Evolutionary conservation across 2,888 invertebrate genomes (phyloP).

Genomic region (Thereva unica): DNA sequence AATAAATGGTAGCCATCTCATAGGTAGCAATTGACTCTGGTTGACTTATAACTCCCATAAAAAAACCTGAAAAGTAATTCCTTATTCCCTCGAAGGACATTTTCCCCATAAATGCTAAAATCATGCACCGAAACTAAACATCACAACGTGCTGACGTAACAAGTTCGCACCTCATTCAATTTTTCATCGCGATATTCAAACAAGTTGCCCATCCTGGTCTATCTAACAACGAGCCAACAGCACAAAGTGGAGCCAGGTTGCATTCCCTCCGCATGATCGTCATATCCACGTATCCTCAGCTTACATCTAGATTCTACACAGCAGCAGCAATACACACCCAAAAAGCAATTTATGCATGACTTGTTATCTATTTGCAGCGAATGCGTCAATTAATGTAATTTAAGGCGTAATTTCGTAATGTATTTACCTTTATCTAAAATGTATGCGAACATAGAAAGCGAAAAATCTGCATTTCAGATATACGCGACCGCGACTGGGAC

Average conservation of each 20-base stretch:
- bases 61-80: no score
- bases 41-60: no score
- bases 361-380: slow-evolving; percentile 44
- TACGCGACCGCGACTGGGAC: slow-evolving; percentile 8
- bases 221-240: no score
- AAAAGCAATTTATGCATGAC: slow-evolving; percentile 39
- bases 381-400: slow-evolving; percentile 46
- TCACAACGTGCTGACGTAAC: slow-evolving; percentile 33
- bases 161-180: slow-evolving; percentile 35
- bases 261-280: slow-evolving; percentile 1
- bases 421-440: slow-evolving; percentile 41
- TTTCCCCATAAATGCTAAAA: slow-evolving; percentile 22
- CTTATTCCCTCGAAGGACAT: slow-evolving; percentile 2
- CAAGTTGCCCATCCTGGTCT: no score
- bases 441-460: slow-evolving; percentile 37
- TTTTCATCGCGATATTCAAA: slow-evolving; percentile 22
- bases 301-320: not conserved
- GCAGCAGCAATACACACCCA: slow-evolving; percentile 12
- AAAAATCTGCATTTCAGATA: slow-evolving; percentile 38
- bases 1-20: no score
- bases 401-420: slow-evolving; percentile 44
- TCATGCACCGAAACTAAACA: slow-evolving; percentile 13
- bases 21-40: no score
- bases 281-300: not conserved
- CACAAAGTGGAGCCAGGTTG: not conserved